A percentile compares a stretch with the other conserved stretches of the same genome.
Conservation (phyloP, 2,113 vertebrate genomes). For the Prunella himalayana region DNA sequence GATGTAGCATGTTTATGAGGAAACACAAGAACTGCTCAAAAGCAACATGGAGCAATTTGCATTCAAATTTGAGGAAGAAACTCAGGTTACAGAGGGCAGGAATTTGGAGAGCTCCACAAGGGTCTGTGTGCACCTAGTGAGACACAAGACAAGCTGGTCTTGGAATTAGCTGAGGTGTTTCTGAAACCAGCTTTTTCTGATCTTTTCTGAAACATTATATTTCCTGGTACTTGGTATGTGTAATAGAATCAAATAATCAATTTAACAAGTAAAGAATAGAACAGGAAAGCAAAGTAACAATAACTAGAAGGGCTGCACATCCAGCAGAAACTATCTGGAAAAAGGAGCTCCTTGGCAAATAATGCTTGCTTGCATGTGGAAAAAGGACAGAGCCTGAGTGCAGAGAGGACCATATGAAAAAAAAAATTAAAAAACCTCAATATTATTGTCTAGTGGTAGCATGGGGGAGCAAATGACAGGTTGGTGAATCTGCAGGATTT, state of each 20-base stretch:
- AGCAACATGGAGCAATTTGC: neutral
- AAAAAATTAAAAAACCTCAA: neutral
- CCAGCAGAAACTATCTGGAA: neutral
- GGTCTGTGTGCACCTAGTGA: neutral
- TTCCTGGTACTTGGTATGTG: neutral
- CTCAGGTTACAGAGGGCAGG: neutral
- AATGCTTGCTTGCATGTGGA: neutral
- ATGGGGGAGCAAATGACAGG: neutral
- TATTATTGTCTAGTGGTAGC: neutral
- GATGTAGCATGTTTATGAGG: neutral
- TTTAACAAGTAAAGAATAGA: neutral
- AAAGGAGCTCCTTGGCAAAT: neutral
- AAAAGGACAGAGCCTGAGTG: neutral
- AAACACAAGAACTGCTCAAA: neutral
- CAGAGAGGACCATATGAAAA: neutral
- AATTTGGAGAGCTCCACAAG: neutral
- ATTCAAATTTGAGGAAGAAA: neutral
- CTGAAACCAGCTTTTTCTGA: neutral
- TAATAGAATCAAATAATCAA: neutral
- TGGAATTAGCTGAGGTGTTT: neutral
- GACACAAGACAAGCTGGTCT: neutral
- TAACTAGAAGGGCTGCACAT: neutral
- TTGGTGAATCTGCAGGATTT: neutral
- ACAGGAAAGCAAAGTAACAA: neutral
- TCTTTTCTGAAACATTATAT: neutral